Conservation (phyloP, 2,797 vertebrate genomes). For the Rhyacichthys aspro region DNA sequence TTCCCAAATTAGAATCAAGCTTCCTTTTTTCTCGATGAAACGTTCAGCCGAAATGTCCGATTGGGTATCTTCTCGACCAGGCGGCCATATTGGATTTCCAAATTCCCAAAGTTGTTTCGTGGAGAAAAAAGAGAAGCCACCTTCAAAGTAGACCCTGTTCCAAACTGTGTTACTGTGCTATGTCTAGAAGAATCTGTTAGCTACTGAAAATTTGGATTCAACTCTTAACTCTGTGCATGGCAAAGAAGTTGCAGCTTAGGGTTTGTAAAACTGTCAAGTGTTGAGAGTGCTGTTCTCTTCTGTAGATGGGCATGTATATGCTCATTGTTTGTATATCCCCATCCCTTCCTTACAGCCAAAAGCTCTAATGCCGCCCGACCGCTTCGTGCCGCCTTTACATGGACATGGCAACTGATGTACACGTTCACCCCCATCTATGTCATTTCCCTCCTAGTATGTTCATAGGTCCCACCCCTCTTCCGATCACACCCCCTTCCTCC, state of each 20-base stretch:
- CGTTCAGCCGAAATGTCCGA: not conserved
- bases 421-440: slow-evolving; percentile 93
- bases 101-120: slow-evolving; percentile 47
- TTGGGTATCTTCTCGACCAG: slow-evolving; percentile 28
- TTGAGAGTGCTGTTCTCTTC: slow-evolving; percentile 95
- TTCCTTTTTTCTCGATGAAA: slow-evolving; percentile 78
- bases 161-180: slow-evolving; percentile 60
- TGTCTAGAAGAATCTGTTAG: slow-evolving; percentile 72
- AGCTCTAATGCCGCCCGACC: slow-evolving; percentile 99
- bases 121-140: slow-evolving; percentile 71
- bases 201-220: slow-evolving; percentile 73
- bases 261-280: slow-evolving; percentile 99
- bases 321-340: slow-evolving; percentile 99
- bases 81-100: slow-evolving; percentile 10
- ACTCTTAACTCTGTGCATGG: slow-evolving; percentile 89
- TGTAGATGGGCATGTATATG: slow-evolving; percentile 99
- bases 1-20: slow-evolving; percentile 47
- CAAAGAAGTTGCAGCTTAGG: slow-evolving; percentile 99
- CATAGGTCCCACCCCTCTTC: slow-evolving; percentile 84
- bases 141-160: slow-evolving; percentile 60
- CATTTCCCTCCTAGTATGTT: slow-evolving; percentile 98
- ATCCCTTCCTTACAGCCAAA: slow-evolving; percentile 99
- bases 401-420: slow-evolving; percentile 99
- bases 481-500: slow-evolving; percentile 71
- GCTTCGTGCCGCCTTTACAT: slow-evolving; percentile 99